Evolutionary conservation across 2,888 invertebrate genomes (phyloP), one percentile per base, ranked within the genome.

Genomic region (Exocentrus adspersus): DNA sequence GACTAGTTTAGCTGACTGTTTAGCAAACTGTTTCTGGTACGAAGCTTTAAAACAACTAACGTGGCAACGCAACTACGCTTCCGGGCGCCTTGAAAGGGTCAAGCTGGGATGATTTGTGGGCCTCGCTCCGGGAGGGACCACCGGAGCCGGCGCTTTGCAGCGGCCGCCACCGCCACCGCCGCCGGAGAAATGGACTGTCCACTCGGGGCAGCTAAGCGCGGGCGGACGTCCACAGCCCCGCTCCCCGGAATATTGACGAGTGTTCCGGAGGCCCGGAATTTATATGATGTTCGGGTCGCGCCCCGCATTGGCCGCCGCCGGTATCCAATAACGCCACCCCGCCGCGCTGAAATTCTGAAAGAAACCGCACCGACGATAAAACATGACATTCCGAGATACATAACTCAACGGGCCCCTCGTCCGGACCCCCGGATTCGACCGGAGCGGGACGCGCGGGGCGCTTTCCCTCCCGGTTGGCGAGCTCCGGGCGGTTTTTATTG

Each of bases 281-380:
- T 82, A 81, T 82, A 82, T 82, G 81, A 82, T 81, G 81, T 79
- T 79, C 77, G 76, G 71, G 74, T 75, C 74, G 79, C 78, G 78
- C 71, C 78, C 78, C 77, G 79, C 77, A 81, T 80, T 81, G 81
- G 81, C 77, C 77, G 79, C 75, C 76, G 77, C 75, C 76, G 78
- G 79, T 78, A 80, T 80, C 80, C 81, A 81, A 81, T 81, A 81
- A 80, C 66, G 70, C 70, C 67, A 64, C 79, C 79, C 79, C 78
- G 79, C 79, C 80, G 80, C 79, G 80, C 79, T 77, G 79, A 80
- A 80, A 80, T 70, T 70, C 68, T 60, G 68, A 70, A 70, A 70
- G 80, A 80, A 80, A 80, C 79, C 80, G 78, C 80, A 79, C 77
- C 77, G 63, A 62, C 70, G 80, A 81, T 80, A 80, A 81, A 81